A percentile compares a stretch with the other conserved stretches of the same genome.
Evolutionary conservation across 2,888 invertebrate genomes (phyloP).

Genomic region (Drosophila sordidula): DNA sequence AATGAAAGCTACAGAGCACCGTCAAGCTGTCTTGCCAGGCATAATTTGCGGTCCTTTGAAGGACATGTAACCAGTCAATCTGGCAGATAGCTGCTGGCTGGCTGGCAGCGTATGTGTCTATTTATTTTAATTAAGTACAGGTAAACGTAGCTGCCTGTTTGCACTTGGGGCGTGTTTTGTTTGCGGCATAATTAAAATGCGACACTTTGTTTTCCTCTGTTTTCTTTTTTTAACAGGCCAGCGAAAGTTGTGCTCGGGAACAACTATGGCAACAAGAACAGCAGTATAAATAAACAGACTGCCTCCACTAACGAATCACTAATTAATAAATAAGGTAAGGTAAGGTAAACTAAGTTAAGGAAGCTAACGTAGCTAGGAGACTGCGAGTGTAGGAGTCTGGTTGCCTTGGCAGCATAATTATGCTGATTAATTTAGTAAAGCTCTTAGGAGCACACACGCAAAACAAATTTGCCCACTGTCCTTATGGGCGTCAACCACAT

Average conservation of each 20-base stretch:
- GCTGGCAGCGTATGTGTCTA: slow-evolving; percentile 59
- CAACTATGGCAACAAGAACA: slow-evolving; percentile 9
- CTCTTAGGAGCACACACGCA: slow-evolving; percentile 40
- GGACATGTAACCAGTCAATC: slow-evolving; percentile 53
- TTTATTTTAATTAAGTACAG: slow-evolving; percentile 76
- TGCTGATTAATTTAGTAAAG: slow-evolving; percentile 72
- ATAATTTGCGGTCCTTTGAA: slow-evolving; percentile 54
- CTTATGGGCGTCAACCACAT: slow-evolving; percentile 38
- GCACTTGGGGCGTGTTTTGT: slow-evolving; percentile 51
- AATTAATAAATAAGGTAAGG: slow-evolving; percentile 69
- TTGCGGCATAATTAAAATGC: slow-evolving; percentile 66
- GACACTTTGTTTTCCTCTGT: slow-evolving; percentile 50
- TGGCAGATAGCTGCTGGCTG: slow-evolving; percentile 12
- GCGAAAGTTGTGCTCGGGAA: slow-evolving; percentile 37
- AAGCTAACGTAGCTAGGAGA: slow-evolving; percentile 5
- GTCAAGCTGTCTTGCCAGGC: slow-evolving; percentile 20
- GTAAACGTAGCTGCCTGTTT: slow-evolving; percentile 61
- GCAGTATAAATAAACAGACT: slow-evolving; percentile 37
- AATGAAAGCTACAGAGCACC: slow-evolving; percentile 40
- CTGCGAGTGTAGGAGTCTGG: slow-evolving; percentile 15
- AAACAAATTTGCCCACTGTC: slow-evolving; percentile 28
- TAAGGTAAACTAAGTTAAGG: slow-evolving; percentile 2
- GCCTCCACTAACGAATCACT: slow-evolving; percentile 67
- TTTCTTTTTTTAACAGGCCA: slow-evolving; percentile 18
- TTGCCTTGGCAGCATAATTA: slow-evolving; percentile 67